These are phyloP conservation scores for Tokudaia tokunoshimensis DNA, from an alignment of 2,797 vertebrate genomes.

Conservation along the genomic window DNA sequence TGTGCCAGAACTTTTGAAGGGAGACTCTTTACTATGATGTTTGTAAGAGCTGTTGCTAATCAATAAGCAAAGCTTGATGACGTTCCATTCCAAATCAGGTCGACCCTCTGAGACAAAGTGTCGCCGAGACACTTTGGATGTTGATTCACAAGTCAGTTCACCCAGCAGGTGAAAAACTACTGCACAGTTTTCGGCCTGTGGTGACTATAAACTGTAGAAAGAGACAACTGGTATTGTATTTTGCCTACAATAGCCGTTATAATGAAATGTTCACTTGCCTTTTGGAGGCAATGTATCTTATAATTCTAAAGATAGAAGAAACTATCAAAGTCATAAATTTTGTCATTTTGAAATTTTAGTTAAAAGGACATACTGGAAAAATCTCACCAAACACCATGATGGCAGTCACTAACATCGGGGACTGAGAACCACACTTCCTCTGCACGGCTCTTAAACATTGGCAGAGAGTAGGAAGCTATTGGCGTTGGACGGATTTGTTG, in stretches of 20 bases:
- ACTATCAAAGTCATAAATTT: constrained; percentile 10
- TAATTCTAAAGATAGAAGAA: constrained; percentile 41
- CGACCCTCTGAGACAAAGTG: background rate
- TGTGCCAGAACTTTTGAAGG: background rate
- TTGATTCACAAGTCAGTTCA: constrained; percentile 13
- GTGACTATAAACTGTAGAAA: background rate
- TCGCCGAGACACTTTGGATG: background rate
- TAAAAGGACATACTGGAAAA: constrained; percentile 44
- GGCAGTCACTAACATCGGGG: constrained; percentile 70
- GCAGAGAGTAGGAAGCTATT: constrained; percentile 87
- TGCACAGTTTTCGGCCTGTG: constrained; percentile 28
- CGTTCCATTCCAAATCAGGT: background rate
- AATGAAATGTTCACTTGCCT: background rate
- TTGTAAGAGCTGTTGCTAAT: background rate
- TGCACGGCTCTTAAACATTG: constrained; percentile 83
- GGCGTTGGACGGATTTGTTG: constrained; percentile 87
- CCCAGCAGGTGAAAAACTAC: background rate
- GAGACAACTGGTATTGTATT: background rate
- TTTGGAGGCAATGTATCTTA: background rate
- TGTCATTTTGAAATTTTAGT: constrained; percentile 54
- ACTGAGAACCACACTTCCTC: constrained; percentile 81
- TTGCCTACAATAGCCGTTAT: constrained; percentile 19
- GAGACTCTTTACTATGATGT: background rate
- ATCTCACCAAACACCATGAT: background rate
- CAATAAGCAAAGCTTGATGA: background rate